These are phyloP conservation scores for Stenodera caucasica DNA, from an alignment of 2,888 invertebrate species.

Conservation along the genomic window DNA sequence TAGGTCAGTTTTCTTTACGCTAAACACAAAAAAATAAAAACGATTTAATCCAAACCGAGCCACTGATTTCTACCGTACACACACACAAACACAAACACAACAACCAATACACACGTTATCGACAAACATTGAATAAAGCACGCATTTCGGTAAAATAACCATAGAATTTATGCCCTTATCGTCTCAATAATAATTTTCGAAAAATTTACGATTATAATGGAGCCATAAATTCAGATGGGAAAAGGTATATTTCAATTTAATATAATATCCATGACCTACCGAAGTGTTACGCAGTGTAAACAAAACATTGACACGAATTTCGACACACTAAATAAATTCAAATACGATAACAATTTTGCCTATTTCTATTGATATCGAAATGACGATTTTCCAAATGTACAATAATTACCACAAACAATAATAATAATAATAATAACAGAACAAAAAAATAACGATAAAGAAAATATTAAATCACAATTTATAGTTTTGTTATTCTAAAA, in stretches of 20 bases:
- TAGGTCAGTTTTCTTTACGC: neutral
- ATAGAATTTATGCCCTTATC: too few relatives aligned
- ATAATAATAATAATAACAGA: too few relatives aligned
- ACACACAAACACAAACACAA: neutral
- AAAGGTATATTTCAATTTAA: slow-evolving; percentile 17
- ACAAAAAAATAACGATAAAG: too few relatives aligned
- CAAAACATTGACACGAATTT: slow-evolving; percentile 28
- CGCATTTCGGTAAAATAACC: neutral
- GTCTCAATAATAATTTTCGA: too few relatives aligned
- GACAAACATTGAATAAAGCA: neutral
- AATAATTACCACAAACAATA: too few relatives aligned
- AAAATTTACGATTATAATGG: too few relatives aligned
- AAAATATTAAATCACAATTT: too few relatives aligned
- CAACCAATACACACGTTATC: neutral
- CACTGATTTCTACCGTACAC: neutral
- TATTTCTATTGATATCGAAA: neutral
- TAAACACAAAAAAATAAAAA: neutral
- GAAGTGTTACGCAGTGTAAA: slow-evolving; percentile 28
- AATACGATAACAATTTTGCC: neutral
- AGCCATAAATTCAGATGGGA: slow-evolving; percentile 3
- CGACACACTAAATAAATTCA: neutral
- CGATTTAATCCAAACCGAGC: neutral
- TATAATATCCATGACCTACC: slow-evolving; percentile 29
- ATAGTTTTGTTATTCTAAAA: too few relatives aligned
- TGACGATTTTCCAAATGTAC: neutral